A percentile compares a stretch with the other conserved stretches of the same genome.
Conservation (phyloP, 2,888 invertebrate species). For the Eupithecia dodoneata region DNA sequence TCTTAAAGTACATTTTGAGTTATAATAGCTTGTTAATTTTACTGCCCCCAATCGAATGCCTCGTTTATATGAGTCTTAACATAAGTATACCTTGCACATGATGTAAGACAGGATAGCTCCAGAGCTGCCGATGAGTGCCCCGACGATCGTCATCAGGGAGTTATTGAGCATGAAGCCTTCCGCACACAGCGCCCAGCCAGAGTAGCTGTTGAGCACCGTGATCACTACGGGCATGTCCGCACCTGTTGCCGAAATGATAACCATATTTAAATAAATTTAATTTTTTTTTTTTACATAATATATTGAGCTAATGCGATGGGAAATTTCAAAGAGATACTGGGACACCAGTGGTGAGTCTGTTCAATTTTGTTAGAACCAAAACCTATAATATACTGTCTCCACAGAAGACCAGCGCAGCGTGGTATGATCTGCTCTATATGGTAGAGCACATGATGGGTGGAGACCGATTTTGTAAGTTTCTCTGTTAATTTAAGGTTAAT, state of each 20-base stretch:
- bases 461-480: no score
- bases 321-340: background rate
- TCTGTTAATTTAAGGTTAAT: no score
- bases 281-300: background rate
- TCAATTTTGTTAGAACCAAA: background rate
- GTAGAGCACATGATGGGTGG: no score
- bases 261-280: background rate
- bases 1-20: background rate
- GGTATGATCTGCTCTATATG: no score
- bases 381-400: background rate
- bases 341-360: background rate
- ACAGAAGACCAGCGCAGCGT: no score
- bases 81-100: conserved; percentile 92
- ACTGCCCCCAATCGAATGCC: background rate
- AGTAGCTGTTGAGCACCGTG: conserved; percentile 95
- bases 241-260: conserved; percentile 74
- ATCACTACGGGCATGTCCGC: conserved; percentile 98
- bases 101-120: conserved; percentile 97
- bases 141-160: conserved; percentile 95
- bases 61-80: background rate
- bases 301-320: background rate
- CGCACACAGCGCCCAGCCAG: conserved; percentile 96
- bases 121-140: conserved; percentile 95
- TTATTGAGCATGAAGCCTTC: conserved; percentile 98
- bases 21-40: background rate